Percentiles rank a stretch among this genome's conserved stretches.
phyloP scores from a whole-genome alignment of 2,113 vertebrate genomes.

The Peromyscus leucopus region DNA sequence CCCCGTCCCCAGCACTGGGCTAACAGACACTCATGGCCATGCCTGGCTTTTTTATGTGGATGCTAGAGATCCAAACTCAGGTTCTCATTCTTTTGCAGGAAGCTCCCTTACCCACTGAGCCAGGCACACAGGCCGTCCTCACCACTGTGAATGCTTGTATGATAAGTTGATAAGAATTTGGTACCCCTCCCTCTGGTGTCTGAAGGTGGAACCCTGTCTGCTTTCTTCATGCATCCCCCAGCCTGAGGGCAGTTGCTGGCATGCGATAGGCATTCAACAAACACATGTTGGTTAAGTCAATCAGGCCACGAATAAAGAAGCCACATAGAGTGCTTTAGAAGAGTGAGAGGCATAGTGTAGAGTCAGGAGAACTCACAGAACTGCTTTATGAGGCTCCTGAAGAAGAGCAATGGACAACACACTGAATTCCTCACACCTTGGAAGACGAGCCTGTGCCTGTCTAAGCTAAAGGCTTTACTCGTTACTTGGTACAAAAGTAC shows the following conservation, averaged over 20 bases:
- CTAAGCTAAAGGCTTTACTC: not conserved
- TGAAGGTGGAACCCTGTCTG: not conserved
- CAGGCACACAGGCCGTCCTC: not conserved
- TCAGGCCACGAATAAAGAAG: not conserved
- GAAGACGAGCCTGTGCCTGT: too few species aligned
- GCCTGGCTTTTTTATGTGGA: not conserved
- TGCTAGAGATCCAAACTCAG: not conserved
- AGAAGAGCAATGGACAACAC: not conserved
- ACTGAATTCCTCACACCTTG: rapidly evolving
- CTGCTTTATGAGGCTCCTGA: not conserved
- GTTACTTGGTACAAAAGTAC: rapidly evolving
- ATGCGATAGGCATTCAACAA: not conserved
- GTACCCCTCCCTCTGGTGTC: not conserved
- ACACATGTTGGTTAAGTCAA: not conserved
- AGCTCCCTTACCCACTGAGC: not conserved
- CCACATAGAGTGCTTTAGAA: rapidly evolving
- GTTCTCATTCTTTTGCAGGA: too few species aligned
- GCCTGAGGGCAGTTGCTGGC: not conserved
- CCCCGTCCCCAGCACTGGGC: rapidly evolving
- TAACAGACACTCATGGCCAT: not conserved
- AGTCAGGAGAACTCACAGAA: not conserved
- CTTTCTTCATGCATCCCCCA: not conserved
- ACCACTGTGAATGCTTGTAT: too few species aligned
- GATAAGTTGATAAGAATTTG: not conserved
- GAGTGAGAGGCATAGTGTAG: not conserved